phyloP scores from a whole-genome alignment of 1,140 invertebrate genomes.

The Bombyx mandarina region DNA sequence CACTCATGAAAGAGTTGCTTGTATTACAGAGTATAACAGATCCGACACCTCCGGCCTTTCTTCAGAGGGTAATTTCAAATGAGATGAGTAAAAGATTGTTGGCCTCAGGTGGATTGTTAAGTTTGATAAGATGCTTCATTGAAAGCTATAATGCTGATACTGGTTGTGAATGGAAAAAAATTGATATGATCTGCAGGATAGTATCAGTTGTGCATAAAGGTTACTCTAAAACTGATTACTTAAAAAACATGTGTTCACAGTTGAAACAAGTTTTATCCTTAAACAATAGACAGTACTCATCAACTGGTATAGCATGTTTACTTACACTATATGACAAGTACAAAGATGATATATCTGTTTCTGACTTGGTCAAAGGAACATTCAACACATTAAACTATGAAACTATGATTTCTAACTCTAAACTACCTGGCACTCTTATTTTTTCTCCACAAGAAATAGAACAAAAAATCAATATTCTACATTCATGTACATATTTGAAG shows the following conservation, averaged over 20 bases:
- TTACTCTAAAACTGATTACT: slow-evolving; percentile 70
- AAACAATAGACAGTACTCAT: slow-evolving; percentile 57
- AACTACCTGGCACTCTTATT: slow-evolving; percentile 47
- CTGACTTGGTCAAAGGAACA: slow-evolving; percentile 58
- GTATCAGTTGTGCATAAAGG: slow-evolving; percentile 72
- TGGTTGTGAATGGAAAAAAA: slow-evolving; percentile 75
- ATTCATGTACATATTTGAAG: slow-evolving; percentile 49
- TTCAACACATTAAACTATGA: slow-evolving; percentile 53
- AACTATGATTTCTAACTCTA: slow-evolving; percentile 21
- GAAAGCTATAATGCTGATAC: slow-evolving; percentile 71
- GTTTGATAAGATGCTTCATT: slow-evolving; percentile 75
- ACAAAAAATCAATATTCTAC: slow-evolving; percentile 54
- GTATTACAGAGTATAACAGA: slow-evolving; percentile 73
- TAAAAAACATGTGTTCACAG: slow-evolving; percentile 67
- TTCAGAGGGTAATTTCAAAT: slow-evolving; percentile 73
- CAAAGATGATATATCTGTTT: slow-evolving; percentile 45
- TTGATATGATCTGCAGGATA: slow-evolving; percentile 77
- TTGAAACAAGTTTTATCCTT: slow-evolving; percentile 60
- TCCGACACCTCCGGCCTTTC: slow-evolving; percentile 75
- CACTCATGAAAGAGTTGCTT: slow-evolving; percentile 79
- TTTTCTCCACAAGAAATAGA: slow-evolving; percentile 56
- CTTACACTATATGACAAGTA: slow-evolving; percentile 69
- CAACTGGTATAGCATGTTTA: slow-evolving; percentile 71
- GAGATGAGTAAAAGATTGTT: slow-evolving; percentile 73
- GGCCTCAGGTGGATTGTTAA: slow-evolving; percentile 73